Evolutionary conservation across 2,797 vertebrate genomes (phyloP).

Genomic region (Orientallactaga sibirica): DNA sequence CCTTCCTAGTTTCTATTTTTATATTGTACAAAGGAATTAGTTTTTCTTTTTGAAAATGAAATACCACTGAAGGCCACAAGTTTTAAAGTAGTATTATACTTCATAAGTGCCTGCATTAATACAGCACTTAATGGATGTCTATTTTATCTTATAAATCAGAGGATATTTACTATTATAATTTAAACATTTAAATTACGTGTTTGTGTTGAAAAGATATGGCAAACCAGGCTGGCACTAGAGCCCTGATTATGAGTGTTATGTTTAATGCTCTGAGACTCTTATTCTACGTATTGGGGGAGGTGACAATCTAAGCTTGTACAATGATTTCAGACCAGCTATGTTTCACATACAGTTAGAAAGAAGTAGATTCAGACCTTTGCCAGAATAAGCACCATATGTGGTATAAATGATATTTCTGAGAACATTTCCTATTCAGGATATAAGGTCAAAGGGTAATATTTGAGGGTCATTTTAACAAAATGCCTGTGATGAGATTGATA

Average conservation of each 20-base stretch:
- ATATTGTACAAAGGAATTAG: constrained; percentile 11
- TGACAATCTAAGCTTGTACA: neutral
- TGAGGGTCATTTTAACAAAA: constrained; percentile 61
- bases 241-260: neutral
- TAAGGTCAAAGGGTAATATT: constrained; percentile 64
- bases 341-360: constrained; percentile 21
- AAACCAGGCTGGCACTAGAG: neutral
- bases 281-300: neutral
- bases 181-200: neutral
- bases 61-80: neutral
- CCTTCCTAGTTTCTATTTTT: constrained; percentile 32
- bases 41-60: constrained; percentile 52
- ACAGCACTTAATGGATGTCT: neutral
- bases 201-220: neutral
- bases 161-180: neutral
- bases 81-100: neutral
- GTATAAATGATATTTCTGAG: constrained; percentile 67
- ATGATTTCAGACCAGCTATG: constrained; percentile 35
- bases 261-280: constrained; percentile 18
- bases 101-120: neutral
- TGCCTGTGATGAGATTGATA: constrained; percentile 59
- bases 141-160: neutral
- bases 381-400: neutral
- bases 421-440: constrained; percentile 53
- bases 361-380: constrained; percentile 57